Percentiles rank a stretch among this genome's conserved stretches.
phyloP scores from a whole-genome alignment of 53 echinoderm and acorn worm species.

The Hippasteria phrygiana region DNA sequence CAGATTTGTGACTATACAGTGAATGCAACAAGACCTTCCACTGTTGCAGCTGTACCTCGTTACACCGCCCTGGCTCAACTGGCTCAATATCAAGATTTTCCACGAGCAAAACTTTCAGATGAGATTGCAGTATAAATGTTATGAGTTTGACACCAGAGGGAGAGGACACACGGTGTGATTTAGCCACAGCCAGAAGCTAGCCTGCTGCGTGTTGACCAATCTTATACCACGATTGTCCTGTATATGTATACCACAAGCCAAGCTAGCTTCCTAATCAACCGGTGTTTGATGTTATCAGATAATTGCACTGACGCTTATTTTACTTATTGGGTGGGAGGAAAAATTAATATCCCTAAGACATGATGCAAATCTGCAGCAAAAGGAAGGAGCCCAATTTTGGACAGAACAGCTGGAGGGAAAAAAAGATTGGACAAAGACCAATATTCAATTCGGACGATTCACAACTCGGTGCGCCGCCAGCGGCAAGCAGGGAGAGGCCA shows the following conservation, averaged over 20 bases:
- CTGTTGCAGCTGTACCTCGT: no score
- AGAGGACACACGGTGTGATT: conserved; percentile 2
- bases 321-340: conserved; percentile 18
- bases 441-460: no score
- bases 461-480: no score
- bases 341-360: not conserved
- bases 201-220: conserved; percentile 28
- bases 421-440: not conserved
- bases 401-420: not conserved
- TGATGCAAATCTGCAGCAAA: not conserved
- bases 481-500: no score
- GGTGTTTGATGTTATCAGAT: conserved; percentile 46
- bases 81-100: not conserved
- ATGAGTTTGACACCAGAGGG: not conserved
- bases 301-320: conserved; percentile 35
- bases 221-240: not conserved
- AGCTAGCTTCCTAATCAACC: not conserved
- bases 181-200: conserved; percentile 13
- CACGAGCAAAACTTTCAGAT: not conserved
- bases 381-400: not conserved
- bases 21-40: no score
- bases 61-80: no score
- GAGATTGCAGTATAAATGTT: not conserved
- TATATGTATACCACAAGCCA: conserved; percentile 19
- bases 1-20: no score